phyloP scores from a whole-genome alignment of 2,888 invertebrate genomes.

The Aphidius colemani region DNA sequence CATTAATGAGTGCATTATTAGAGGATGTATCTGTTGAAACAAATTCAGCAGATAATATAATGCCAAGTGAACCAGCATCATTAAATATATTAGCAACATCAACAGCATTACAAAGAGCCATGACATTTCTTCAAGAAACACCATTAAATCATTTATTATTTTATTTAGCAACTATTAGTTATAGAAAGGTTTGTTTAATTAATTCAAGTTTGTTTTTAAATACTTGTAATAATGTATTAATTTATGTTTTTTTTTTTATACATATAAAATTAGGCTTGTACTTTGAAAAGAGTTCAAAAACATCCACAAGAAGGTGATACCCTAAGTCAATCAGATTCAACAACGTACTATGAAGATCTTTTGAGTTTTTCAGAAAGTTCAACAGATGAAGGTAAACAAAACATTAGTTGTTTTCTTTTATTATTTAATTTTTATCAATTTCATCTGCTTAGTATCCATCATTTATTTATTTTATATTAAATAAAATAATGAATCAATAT shows the following conservation, averaged over 20 bases:
- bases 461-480: not conserved
- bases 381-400: slow-evolving; percentile 76
- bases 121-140: slow-evolving; percentile 72
- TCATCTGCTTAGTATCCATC: slow-evolving; percentile 21
- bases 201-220: not conserved
- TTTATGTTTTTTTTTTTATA: slow-evolving; percentile 4
- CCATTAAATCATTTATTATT: slow-evolving; percentile 84
- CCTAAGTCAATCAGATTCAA: slow-evolving; percentile 86
- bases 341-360: slow-evolving; percentile 95
- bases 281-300: slow-evolving; percentile 78
- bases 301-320: slow-evolving; percentile 86
- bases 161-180: slow-evolving; percentile 85
- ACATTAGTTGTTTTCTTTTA: slow-evolving; percentile 25
- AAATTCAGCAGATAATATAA: slow-evolving; percentile 40
- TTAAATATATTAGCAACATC: slow-evolving; percentile 69
- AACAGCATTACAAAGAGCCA: slow-evolving; percentile 73
- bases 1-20: slow-evolving; percentile 74
- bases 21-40: slow-evolving; percentile 79
- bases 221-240: not conserved
- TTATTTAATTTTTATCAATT: slow-evolving; percentile 29
- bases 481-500: not conserved
- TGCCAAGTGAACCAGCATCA: slow-evolving; percentile 65
- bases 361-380: slow-evolving; percentile 89
- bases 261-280: slow-evolving; percentile 67
- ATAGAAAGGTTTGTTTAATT: slow-evolving; percentile 70